Conservation (phyloP, 2,888 invertebrate species). For the Heliconius ismenius region DNA sequence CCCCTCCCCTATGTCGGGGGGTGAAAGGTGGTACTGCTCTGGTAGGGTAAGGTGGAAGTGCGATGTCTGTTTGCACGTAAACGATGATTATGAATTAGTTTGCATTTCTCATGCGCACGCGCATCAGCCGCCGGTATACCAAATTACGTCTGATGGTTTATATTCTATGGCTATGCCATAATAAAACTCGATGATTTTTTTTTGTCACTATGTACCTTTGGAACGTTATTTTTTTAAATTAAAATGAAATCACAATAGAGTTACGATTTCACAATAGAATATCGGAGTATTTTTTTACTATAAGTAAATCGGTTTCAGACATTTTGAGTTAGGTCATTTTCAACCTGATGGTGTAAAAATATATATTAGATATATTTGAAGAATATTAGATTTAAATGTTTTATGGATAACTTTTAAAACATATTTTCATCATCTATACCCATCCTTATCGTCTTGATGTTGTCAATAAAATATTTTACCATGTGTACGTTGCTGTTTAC, state of each 20-base stretch:
- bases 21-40: conserved; percentile 75
- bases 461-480: background rate
- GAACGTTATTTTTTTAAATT: background rate
- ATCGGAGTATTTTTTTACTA: background rate
- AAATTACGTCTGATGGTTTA: conserved; percentile 65
- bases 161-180: conserved; percentile 48
- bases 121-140: conserved; percentile 67
- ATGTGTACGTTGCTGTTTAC: background rate
- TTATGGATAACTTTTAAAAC: background rate
- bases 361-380: background rate
- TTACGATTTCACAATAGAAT: background rate
- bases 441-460: background rate
- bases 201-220: conserved; percentile 6
- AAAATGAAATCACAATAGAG: background rate
- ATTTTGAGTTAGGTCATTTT: background rate
- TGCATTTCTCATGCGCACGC: conserved; percentile 69
- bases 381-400: background rate
- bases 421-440: background rate
- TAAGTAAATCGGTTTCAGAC: background rate
- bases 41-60: conserved; percentile 67
- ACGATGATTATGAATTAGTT: conserved; percentile 75
- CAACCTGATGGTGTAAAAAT: background rate
- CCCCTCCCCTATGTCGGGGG: conserved; percentile 70
- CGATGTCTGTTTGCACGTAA: conserved; percentile 71
- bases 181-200: background rate